Evolutionary conservation across 2,888 invertebrate species (phyloP).

Genomic region (Himalopsyche kuldschensis): DNA sequence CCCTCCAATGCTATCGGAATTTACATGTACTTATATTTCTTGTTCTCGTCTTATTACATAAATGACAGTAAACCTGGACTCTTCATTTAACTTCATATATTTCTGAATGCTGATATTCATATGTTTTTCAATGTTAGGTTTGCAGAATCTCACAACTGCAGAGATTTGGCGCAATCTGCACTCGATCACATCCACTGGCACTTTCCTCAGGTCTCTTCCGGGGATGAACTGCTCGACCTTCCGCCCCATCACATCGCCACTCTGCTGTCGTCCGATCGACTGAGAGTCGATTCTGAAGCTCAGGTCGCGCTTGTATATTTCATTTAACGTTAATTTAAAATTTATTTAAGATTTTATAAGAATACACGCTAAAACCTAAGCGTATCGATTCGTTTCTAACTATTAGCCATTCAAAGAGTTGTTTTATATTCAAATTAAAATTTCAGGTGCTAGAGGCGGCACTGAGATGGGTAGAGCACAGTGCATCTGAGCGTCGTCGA

Average conservation of each 20-base stretch:
- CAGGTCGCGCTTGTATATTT: conserved; percentile 57
- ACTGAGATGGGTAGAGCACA: conserved; percentile 83
- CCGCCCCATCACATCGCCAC: conserved; percentile 76
- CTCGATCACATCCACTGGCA: conserved; percentile 81
- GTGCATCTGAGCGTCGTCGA: conserved; percentile 73
- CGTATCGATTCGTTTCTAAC: too few relatives aligned
- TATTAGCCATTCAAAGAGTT: too few relatives aligned
- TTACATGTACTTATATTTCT: conserved; percentile 56
- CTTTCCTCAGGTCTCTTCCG: conserved; percentile 75
- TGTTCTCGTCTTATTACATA: neutral
- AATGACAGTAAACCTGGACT: too few relatives aligned
- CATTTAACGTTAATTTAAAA: too few relatives aligned
- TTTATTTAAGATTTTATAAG: too few relatives aligned
- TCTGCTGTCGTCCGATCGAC: conserved; percentile 80
- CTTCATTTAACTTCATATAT: neutral
- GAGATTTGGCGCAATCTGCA: conserved; percentile 74
- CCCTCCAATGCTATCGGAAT: conserved; percentile 87
- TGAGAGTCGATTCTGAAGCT: conserved; percentile 85
- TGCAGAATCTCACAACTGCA: conserved; percentile 85
- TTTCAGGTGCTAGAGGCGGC: conserved; percentile 79
- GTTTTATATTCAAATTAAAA: neutral
- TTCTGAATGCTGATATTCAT: conserved; percentile 12
- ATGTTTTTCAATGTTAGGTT: conserved; percentile 59
- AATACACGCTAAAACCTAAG: too few relatives aligned
- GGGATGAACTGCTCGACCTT: conserved; percentile 84